Percentiles rank a stretch among this genome's conserved stretches.
phyloP scores from a whole-genome alignment of 2,888 invertebrate genomes.

The Homarus gammarus region DNA sequence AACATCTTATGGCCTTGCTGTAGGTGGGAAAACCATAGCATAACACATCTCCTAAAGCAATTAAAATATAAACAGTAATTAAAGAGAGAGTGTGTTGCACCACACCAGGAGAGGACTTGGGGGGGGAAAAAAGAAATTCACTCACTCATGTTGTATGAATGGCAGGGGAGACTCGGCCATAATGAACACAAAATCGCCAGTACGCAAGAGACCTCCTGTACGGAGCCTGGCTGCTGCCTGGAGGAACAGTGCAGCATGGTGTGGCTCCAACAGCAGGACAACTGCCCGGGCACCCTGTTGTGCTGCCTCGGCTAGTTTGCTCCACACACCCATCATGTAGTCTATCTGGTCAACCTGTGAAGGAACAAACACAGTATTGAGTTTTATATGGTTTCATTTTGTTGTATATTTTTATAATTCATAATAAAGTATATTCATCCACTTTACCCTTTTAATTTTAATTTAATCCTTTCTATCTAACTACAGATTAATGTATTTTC shows the following conservation, averaged over 20 bases:
- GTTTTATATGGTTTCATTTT: too few species aligned
- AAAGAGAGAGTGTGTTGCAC: too few species aligned
- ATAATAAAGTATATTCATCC: background rate
- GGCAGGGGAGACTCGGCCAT: slow-evolving; percentile 69
- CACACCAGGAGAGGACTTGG: too few species aligned
- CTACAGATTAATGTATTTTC: too few species aligned
- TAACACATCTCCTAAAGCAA: too few species aligned
- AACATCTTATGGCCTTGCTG: too few species aligned
- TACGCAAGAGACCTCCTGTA: slow-evolving; percentile 48
- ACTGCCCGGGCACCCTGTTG: slow-evolving; percentile 64
- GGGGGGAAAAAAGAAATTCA: too few species aligned
- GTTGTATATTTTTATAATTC: too few species aligned
- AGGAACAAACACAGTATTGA: background rate
- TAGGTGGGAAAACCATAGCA: too few species aligned
- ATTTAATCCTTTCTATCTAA: background rate
- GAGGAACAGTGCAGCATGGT: slow-evolving; percentile 69
- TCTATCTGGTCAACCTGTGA: slow-evolving; percentile 56
- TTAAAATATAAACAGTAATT: too few species aligned
- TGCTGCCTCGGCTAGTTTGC: slow-evolving; percentile 59
- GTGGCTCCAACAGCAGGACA: slow-evolving; percentile 63
- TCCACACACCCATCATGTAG: slow-evolving; percentile 72
- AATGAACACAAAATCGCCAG: slow-evolving; percentile 72
- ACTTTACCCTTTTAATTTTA: background rate
- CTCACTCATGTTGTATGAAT: slow-evolving; percentile 65
- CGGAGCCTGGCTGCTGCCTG: slow-evolving; percentile 57